A percentile compares a stretch with the other conserved stretches of the same genome.
phyloP scores from a whole-genome alignment of 2,888 invertebrate species.

The Agelastica alni region DNA sequence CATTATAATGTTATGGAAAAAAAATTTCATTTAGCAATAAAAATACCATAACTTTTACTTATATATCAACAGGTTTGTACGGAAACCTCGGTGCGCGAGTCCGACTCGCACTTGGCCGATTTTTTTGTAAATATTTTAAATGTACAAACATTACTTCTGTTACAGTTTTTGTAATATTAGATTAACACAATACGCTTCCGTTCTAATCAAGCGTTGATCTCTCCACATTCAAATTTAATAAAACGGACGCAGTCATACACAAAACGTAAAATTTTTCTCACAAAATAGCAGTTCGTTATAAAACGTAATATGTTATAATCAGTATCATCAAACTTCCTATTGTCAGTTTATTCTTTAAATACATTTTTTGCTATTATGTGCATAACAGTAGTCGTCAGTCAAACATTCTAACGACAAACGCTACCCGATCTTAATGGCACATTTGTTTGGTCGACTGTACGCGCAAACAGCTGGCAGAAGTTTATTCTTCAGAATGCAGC shows the following conservation, averaged over 20 bases:
- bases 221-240: neutral
- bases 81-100: no score
- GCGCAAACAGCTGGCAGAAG: slow-evolving; percentile 57
- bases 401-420: slow-evolving; percentile 30
- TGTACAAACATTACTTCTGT: no score
- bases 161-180: no score
- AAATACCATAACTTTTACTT: no score
- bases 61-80: no score
- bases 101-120: no score
- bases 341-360: slow-evolving; percentile 44
- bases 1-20: no score
- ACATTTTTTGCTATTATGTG: slow-evolving; percentile 55
- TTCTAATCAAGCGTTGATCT: neutral
- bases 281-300: slow-evolving; percentile 30
- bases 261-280: slow-evolving; percentile 22
- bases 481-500: slow-evolving; percentile 58
- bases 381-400: slow-evolving; percentile 43
- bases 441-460: slow-evolving; percentile 45
- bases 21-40: no score
- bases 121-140: no score
- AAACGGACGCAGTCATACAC: neutral
- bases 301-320: slow-evolving; percentile 49
- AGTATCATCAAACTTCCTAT: slow-evolving; percentile 49
- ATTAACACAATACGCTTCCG: no score
- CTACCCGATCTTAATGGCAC: slow-evolving; percentile 21